Conservation (phyloP, 2,888 invertebrate genomes). For the Heteropelma amictum region DNA sequence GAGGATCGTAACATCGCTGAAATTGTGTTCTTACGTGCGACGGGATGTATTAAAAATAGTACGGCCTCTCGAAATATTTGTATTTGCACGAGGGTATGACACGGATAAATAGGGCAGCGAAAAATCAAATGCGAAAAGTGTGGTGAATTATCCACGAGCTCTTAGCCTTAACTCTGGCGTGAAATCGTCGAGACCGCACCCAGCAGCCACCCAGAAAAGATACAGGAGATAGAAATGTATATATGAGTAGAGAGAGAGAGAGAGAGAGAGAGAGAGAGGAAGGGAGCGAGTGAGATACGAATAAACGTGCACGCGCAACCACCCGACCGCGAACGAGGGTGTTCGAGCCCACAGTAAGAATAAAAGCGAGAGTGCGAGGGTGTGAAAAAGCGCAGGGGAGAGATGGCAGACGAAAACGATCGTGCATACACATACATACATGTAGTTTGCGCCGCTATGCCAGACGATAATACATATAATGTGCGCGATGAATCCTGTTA, state of each 20-base stretch:
- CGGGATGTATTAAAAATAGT: constrained; percentile 1
- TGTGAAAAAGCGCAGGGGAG: constrained; percentile 45
- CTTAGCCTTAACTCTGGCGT: constrained; percentile 72
- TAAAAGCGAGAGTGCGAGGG: constrained; percentile 34
- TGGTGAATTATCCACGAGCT: constrained; percentile 72
- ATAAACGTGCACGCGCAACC: constrained; percentile 34
- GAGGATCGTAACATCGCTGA: too few relatives aligned
- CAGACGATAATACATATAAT: constrained; percentile 40
- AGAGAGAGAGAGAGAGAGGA: constrained; percentile 42
- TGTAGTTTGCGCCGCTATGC: constrained; percentile 9
- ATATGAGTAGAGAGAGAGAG: too few relatives aligned
- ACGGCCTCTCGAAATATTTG: neutral
- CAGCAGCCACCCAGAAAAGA: constrained; percentile 52
- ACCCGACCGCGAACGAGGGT: constrained; percentile 40
- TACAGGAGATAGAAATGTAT: too few relatives aligned
- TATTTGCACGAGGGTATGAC: constrained; percentile 16
- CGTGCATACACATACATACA: constrained; percentile 24
- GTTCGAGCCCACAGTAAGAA: constrained; percentile 45
- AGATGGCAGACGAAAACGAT: constrained; percentile 38
- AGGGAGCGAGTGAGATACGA: constrained; percentile 19
- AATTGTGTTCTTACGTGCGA: neutral
- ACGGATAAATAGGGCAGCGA: constrained; percentile 1
- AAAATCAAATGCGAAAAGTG: constrained; percentile 30
- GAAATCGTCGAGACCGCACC: constrained; percentile 74
- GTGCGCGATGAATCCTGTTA: constrained; percentile 33